Percentiles rank a stretch among this genome's conserved stretches.
phyloP scores from a whole-genome alignment of 2,797 vertebrate species.

The Mormyrops boulengeri region DNA sequence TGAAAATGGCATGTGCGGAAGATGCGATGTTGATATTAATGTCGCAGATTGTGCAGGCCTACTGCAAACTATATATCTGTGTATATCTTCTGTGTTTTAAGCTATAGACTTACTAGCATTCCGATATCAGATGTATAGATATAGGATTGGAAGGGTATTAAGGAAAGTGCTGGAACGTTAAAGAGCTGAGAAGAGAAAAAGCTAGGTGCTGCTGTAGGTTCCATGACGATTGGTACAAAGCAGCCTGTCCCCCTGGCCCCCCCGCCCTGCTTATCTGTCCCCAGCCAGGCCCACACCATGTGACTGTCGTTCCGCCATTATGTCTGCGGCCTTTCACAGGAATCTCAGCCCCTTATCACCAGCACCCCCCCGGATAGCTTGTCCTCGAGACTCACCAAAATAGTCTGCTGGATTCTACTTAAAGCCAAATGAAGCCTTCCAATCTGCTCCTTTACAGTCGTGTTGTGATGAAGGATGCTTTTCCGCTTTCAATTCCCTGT shows the following conservation, averaged over 20 bases:
- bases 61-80: not conserved
- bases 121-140: not conserved
- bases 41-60: not conserved
- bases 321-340: not conserved
- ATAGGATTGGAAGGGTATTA: not conserved
- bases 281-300: constrained; percentile 3
- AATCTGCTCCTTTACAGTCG: not conserved
- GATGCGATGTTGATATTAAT: not conserved
- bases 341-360: not conserved
- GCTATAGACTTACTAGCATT: not conserved
- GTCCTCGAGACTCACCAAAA: not conserved
- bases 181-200: not conserved
- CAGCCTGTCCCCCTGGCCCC: not conserved
- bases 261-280: constrained; percentile 12
- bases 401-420: not conserved
- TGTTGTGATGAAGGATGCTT: not conserved
- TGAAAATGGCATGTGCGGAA: not conserved
- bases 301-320: not conserved
- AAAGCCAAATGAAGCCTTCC: not conserved
- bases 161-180: not conserved
- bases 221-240: not conserved
- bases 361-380: not conserved
- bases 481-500: not conserved
- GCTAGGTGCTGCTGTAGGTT: not conserved
- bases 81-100: not conserved